These are phyloP conservation scores for Brenthis hecate DNA, from an alignment of 2,888 invertebrate genomes.

Conservation along the genomic window DNA sequence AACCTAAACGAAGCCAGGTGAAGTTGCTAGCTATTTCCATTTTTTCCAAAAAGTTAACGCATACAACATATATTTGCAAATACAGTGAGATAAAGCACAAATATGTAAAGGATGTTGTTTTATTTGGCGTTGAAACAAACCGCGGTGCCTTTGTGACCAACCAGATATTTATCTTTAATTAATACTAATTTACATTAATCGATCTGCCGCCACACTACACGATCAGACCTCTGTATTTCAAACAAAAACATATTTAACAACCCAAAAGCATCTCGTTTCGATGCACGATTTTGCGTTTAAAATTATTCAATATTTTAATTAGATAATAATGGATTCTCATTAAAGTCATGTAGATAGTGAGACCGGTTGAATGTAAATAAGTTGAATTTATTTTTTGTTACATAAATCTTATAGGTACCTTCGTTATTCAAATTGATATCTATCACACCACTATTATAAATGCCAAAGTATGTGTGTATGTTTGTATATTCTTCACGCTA, in stretches of 20 bases:
- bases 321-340: background rate
- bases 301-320: slow-evolving; percentile 6
- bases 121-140: slow-evolving; percentile 1
- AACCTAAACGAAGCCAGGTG: too few species aligned
- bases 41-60: background rate
- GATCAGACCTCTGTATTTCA: slow-evolving; percentile 6
- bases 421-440: background rate
- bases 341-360: too few species aligned
- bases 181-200: slow-evolving; percentile 30
- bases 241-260: slow-evolving; percentile 5
- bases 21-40: background rate
- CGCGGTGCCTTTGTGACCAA: slow-evolving; percentile 16
- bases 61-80: slow-evolving; percentile 7
- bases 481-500: too few species aligned
- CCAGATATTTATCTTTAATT: slow-evolving; percentile 25
- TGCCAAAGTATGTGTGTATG: too few species aligned
- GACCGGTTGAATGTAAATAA: background rate
- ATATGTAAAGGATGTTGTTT: slow-evolving; percentile 10
- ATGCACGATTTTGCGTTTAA: slow-evolving; percentile 1
- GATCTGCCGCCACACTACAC: slow-evolving; percentile 8
- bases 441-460: too few species aligned
- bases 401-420: background rate
- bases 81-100: slow-evolving; percentile 11
- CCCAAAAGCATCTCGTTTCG: background rate
- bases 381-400: background rate